Conservation (phyloP, 1,140 invertebrate genomes). For the Caenorhabditis latens region DNA sequence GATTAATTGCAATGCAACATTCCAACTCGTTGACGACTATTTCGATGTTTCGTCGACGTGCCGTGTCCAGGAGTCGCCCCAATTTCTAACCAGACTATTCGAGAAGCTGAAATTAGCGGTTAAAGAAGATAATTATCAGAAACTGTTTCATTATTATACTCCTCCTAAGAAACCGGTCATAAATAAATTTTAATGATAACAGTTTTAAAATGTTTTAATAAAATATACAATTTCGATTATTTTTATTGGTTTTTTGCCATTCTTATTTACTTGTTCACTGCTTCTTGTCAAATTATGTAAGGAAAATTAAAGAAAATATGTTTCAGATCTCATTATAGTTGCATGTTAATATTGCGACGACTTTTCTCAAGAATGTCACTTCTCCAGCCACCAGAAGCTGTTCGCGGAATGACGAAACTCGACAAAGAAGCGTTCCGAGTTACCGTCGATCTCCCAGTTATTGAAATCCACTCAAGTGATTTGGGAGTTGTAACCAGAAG, state of each 20-base stretch:
- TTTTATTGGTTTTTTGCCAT: not conserved
- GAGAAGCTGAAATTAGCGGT: not conserved
- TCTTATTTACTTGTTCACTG: too few species aligned
- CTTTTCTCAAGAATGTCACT: slow-evolving; percentile 17
- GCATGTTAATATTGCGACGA: not conserved
- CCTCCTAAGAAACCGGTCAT: too few species aligned
- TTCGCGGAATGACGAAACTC: slow-evolving; percentile 60
- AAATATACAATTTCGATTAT: not conserved
- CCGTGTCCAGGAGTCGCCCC: not conserved
- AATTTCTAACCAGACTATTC: not conserved
- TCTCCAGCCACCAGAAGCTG: slow-evolving; percentile 53
- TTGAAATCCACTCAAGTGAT: slow-evolving; percentile 27
- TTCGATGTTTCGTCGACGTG: not conserved
- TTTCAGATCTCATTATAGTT: slow-evolving; percentile 3
- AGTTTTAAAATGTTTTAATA: too few species aligned
- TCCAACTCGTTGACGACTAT: not conserved
- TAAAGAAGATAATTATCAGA: not conserved
- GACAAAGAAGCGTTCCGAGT: slow-evolving; percentile 62
- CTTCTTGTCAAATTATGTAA: too few species aligned
- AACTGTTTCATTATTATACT: not conserved
- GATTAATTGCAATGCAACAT: too few species aligned
- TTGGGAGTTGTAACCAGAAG: slow-evolving; percentile 14
- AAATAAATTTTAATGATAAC: too few species aligned
- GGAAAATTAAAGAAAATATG: too few species aligned
- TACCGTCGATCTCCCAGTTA: slow-evolving; percentile 11